Evolutionary conservation across 1,140 invertebrate genomes (phyloP), one percentile per base, ranked within the genome.

Genomic region (Orius laevigatus): DNA sequence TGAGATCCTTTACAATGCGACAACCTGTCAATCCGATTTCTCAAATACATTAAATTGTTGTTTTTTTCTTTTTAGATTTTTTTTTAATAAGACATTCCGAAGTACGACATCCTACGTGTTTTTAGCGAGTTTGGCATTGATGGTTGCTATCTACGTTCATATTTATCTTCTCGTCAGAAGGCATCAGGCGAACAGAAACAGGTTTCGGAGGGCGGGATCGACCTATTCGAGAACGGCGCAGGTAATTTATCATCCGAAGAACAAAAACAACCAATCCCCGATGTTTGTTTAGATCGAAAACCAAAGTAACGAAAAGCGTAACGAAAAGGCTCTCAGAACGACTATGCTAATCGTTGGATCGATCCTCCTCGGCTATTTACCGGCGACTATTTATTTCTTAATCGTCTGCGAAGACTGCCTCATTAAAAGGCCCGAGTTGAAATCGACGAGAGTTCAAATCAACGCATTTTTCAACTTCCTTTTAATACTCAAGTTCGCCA

Each of bases 321-420:
- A 75, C 53, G 65, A 73, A n/a, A 78, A 78, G 56, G 78, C 78
- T 1, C 60, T 78, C 3, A 62, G 70, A 18, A 82, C 79, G 0
- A 81, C 78, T 0, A 56, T 81, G 12, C 60, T 79, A 8, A 81
- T 82, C 35, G 62, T 82, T 0, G 77, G 76, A 11, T 77, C 75
- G 2, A 79, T 74, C 55, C 56, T 77, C 1, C 52, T 81, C 0
- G 75, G 77, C 5, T 80, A 73, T 72, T 63, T 78, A 55, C 79
- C 79, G 0, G 73, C 70, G 2, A 69, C 71, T 15, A 62, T 68
- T 38, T 74, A 65, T 56, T 61, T 70, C 11, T 54, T 74, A 2
- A 62, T 71, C 1, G 78, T 76, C 53, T 56, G 64, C 3, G 53
- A 56, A 14, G 38, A 35, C 33, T 48, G 54, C 14, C 75, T 72